Evolutionary conservation across 1,140 invertebrate genomes (phyloP).

Genomic region (Tribolium castaneum): DNA sequence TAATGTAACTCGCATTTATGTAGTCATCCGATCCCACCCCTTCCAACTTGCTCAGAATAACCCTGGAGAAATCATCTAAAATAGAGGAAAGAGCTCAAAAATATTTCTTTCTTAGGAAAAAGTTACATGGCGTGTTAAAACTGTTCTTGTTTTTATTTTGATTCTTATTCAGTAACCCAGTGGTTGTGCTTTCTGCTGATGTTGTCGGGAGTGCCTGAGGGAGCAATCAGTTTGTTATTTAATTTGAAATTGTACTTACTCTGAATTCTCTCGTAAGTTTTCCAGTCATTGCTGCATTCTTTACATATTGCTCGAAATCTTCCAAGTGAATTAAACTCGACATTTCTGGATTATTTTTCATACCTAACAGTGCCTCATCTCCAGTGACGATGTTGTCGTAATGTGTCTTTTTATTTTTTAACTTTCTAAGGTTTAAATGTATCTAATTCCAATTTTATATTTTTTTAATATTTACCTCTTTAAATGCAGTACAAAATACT

Average conservation of each 20-base stretch:
- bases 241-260: neutral
- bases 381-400: too few relatives aligned
- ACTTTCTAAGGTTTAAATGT: neutral
- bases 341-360: neutral
- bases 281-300: neutral
- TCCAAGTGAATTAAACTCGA: neutral
- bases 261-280: neutral
- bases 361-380: too few relatives aligned
- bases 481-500: neutral
- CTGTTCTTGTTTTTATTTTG: neutral
- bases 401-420: neutral
- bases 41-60: neutral
- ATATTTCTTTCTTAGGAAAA: neutral
- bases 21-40: neutral
- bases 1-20: neutral
- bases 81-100: constrained; percentile 42
- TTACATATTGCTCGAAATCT: neutral
- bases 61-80: neutral
- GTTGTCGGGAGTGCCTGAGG: neutral
- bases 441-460: neutral
- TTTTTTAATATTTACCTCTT: neutral
- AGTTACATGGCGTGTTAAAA: neutral
- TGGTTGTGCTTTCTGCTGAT: neutral
- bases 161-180: neutral
- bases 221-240: neutral